Evolutionary conservation across 2,888 invertebrate genomes (phyloP).

Genomic region (Pseudococcus viburni): DNA sequence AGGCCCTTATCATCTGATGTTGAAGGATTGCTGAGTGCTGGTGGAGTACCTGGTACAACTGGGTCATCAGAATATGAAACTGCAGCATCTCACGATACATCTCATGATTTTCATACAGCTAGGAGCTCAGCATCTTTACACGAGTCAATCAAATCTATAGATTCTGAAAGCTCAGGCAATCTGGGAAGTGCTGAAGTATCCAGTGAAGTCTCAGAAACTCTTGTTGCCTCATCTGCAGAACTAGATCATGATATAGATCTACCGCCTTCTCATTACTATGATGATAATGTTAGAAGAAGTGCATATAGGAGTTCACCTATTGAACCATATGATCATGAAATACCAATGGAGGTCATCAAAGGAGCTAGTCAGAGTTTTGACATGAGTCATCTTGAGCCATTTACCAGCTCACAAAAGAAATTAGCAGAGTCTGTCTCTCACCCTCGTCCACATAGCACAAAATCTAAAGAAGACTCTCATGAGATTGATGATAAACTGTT

Average conservation of each 20-base stretch:
- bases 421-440: neutral
- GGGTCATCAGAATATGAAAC: slow-evolving; percentile 84
- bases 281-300: slow-evolving; percentile 67
- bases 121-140: slow-evolving; percentile 89
- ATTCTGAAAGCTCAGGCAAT: slow-evolving; percentile 91
- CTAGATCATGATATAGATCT: slow-evolving; percentile 82
- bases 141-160: slow-evolving; percentile 90
- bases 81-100: slow-evolving; percentile 79
- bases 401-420: slow-evolving; percentile 2
- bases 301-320: slow-evolving; percentile 62
- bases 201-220: slow-evolving; percentile 91
- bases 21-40: slow-evolving; percentile 77
- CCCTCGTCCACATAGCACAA: neutral
- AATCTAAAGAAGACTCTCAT: neutral
- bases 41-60: slow-evolving; percentile 68
- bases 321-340: slow-evolving; percentile 70
- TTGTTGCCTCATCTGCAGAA: slow-evolving; percentile 91
- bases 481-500: slow-evolving; percentile 30
- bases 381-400: slow-evolving; percentile 21
- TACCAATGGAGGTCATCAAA: slow-evolving; percentile 69
- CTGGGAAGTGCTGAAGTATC: slow-evolving; percentile 87
- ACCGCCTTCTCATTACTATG: slow-evolving; percentile 74
- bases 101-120: slow-evolving; percentile 89
- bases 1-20: slow-evolving; percentile 90
- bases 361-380: slow-evolving; percentile 68